Evolutionary conservation across 1,140 invertebrate genomes (phyloP), one percentile per base, ranked within the genome.

Genomic region (Drosophila santomea): DNA sequence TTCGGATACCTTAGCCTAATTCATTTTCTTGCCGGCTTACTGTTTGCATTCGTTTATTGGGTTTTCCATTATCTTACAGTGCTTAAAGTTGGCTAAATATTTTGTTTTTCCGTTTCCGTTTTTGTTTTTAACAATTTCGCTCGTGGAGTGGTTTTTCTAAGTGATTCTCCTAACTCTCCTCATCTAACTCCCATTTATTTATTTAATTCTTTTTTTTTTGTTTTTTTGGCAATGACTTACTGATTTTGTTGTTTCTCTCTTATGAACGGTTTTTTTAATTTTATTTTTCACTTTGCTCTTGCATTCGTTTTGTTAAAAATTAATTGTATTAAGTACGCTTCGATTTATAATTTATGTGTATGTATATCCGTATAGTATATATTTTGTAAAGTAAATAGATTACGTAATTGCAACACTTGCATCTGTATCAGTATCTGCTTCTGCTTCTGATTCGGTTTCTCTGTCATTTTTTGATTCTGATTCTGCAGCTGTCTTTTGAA

Each of bases 341-440:
- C 66, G 52, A 50, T 57, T 71, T 69, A 73, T 76, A 86, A 76
- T 51, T 82, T 88, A 78, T 81, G 68, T 85, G 60, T 84, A 78
- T 86, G 75, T 81, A 69, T 81, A 81, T 78, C 60, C 73, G 64
- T 81, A 85, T 78, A 80, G 58, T 85, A 67, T 77, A 78, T 81
- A 68, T 59, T 79, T 71, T 88, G 80, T 86, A 86, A 86, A 86
- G 83, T 86, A 86, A 86, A 88, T 86, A 86, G 79, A 88, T 86
- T 86, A 86, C 83, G 83, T 88, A 86, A 88, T 86, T 86, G 79
- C 79, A 86, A 86, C 79, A 88, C 67, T 66, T 85, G 69, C 76
- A 57, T 62, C 38, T 59, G 52, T 38, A 7, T 17, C 36, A 45
- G 47, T 14, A 38, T 38, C 12, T 38, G 32, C 32, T 32, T 38